Base-by-base conservation (phyloP, 1,140 invertebrate genomes). In the Listronotus oregonensis region DNA sequence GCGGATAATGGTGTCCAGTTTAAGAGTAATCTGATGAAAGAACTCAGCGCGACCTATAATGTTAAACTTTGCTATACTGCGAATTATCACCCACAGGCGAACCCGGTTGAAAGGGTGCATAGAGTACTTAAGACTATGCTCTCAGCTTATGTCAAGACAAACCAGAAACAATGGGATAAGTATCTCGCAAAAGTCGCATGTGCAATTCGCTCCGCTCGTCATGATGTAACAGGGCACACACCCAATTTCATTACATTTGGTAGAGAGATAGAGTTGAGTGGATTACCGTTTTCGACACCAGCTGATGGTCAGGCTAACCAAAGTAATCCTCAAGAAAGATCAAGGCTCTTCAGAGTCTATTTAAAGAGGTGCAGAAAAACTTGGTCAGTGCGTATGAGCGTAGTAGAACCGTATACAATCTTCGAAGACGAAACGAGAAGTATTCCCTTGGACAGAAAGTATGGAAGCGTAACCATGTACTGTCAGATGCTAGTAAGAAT, bases 101-200 rank as follows among this genome's bases (percentile, higher is more conserved):
- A 70, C 44, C 68, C 66, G 2, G 51, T 51, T 6, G 68, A 70
- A 18, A 27, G 60, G n/a, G 44, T 67, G 0, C 76, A 78, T 58
- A 51, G 71, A 21, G 71, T 73, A 6, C 14, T 79, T 7, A 75
- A 74, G 27, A 71, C 68, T 9, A 72, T 74, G 61, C 49, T 79
- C 6, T 14, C 60, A 4, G 17, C 61, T 6, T 78, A 71, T 63
- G 62, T 76, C 0, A 14, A 66, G 6, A 66, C 74, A 6, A 73
- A 77, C 46, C 76, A 79, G 49, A 58, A 44, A 9, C 49, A 49
- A 31, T 79, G 76, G 75, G 74, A 75, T 55, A 57, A 58, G 17
- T 47, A 71, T 64, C 50, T 79, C 3, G 50, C 49, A 1, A 64
- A 66, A 11, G 50, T 73, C 18, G 64, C 54, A 0, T 68, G 66